These are phyloP conservation scores for Gavia stellata DNA, from an alignment of 2,113 vertebrate genomes.

Conservation along the genomic window DNA sequence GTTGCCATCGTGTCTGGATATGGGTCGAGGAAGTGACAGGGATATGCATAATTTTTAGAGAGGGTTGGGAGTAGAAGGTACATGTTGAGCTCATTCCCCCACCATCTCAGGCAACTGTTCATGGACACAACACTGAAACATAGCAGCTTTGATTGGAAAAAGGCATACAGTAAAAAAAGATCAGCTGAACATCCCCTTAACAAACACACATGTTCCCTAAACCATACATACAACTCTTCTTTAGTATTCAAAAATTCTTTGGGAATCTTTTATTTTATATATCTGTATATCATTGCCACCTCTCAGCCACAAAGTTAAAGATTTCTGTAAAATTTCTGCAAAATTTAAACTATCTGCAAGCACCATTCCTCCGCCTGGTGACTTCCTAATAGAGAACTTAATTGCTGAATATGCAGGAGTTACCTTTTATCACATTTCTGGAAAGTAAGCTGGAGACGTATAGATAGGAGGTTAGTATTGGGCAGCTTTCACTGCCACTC, in stretches of 20 bases:
- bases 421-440: background rate
- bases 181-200: background rate
- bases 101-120: background rate
- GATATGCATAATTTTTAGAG: background rate
- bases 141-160: background rate
- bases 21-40: background rate
- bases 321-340: background rate
- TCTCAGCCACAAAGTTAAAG: background rate
- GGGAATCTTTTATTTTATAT: background rate
- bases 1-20: background rate
- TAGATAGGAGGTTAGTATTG: background rate
- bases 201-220: background rate
- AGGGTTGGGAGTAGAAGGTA: background rate
- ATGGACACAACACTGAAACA: background rate
- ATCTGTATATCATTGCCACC: rapidly evolving
- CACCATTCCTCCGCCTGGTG: background rate
- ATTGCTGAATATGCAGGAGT: background rate
- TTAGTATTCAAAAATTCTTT: background rate
- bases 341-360: background rate
- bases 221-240: background rate
- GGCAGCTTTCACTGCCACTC: background rate
- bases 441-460: background rate
- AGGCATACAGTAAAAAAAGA: background rate
- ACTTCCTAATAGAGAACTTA: background rate
- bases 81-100: background rate